Conservation (phyloP, 1,140 invertebrate species). For the Venustaconcha ellipsiformis region DNA sequence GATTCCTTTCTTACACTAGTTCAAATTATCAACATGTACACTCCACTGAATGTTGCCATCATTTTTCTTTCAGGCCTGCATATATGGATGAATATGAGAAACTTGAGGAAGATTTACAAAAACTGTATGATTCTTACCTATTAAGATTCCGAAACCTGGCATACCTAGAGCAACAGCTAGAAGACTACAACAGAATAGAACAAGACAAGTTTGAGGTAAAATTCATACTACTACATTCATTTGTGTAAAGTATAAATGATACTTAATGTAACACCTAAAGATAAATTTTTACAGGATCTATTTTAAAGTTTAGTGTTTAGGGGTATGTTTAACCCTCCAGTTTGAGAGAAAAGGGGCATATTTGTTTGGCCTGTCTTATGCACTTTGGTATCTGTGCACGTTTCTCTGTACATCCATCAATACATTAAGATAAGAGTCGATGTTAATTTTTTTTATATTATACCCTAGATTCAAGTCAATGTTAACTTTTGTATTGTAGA, state of each 20-base stretch:
- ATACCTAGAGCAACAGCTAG: constrained; percentile 82
- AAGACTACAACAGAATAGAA: constrained; percentile 79
- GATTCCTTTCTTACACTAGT: too few species aligned
- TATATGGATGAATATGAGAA: constrained; percentile 97
- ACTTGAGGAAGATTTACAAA: constrained; percentile 87
- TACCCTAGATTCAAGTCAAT: too few species aligned
- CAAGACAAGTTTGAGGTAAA: constrained; percentile 78
- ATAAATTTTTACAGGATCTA: neutral
- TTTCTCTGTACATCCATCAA: too few species aligned
- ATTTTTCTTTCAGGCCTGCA: constrained; percentile 79
- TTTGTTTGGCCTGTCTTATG: too few species aligned
- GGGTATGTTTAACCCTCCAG: neutral
- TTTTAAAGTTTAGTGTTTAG: neutral
- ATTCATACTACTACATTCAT: neutral
- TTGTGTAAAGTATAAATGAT: neutral
- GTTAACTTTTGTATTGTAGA: too few species aligned
- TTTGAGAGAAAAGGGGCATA: neutral
- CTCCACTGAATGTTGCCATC: neutral
- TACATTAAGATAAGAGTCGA: too few species aligned
- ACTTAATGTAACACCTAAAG: constrained; percentile 1
- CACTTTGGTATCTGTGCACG: too few species aligned
- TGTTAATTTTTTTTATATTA: too few species aligned
- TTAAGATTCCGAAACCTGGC: constrained; percentile 87
- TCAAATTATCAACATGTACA: too few species aligned
- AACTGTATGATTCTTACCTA: constrained; percentile 90